Percentiles rank a stretch among this genome's conserved stretches.
phyloP scores from a whole-genome alignment of 2,888 invertebrate species.

The Alentia gelatinosa region DNA sequence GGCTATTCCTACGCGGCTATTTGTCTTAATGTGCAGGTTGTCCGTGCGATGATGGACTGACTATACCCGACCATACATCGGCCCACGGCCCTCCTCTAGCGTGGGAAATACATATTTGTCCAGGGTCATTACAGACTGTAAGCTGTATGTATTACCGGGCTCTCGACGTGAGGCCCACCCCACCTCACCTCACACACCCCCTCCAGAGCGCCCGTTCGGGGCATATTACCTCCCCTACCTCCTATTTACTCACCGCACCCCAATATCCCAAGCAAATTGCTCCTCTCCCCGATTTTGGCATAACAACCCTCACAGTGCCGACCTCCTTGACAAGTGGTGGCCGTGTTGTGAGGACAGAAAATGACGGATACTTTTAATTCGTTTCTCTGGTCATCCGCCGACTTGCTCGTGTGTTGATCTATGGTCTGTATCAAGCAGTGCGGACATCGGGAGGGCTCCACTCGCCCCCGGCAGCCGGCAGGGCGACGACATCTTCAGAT shows the following conservation, averaged over 20 bases:
- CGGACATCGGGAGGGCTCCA: not conserved
- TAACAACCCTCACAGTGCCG: not conserved
- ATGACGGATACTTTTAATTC: conserved; percentile 1
- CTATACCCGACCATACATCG: not conserved
- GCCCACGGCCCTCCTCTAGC: not conserved
- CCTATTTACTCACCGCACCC: not conserved
- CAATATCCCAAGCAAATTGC: not conserved
- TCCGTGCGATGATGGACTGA: not conserved
- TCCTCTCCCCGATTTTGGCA: not conserved
- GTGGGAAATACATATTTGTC: conserved; percentile 26
- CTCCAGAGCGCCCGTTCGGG: not conserved
- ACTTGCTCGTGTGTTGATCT: not conserved
- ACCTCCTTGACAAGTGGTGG: not conserved
- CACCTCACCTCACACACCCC: too few species aligned
- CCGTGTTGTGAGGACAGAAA: not conserved
- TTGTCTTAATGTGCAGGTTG: not conserved
- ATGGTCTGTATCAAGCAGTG: not conserved
- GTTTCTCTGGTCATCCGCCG: not conserved
- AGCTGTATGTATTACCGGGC: conserved; percentile 5
- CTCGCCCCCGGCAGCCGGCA: not conserved
- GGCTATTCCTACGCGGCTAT: not conserved
- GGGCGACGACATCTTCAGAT: not conserved
- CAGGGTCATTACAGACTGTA: not conserved
- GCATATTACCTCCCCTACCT: not conserved
- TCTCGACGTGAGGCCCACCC: not conserved